Evolutionary conservation across 2,113 vertebrate genomes (phyloP).

Genomic region (Pardalotus punctatus): DNA sequence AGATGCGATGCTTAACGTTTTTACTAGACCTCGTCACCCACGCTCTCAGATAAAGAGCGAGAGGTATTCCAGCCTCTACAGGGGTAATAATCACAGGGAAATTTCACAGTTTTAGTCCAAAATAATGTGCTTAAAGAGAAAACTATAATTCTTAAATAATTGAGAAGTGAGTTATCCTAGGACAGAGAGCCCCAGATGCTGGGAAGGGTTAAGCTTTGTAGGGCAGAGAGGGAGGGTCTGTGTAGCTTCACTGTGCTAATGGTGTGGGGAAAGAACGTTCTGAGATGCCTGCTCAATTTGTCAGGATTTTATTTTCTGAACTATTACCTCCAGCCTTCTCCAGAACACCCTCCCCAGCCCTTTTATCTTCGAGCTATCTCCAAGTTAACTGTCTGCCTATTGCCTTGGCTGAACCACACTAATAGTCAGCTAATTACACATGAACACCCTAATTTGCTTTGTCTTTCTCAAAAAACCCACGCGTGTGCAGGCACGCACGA

Average conservation of each 20-base stretch:
- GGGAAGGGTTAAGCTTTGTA: not conserved
- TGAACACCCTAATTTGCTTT: constrained; percentile 40
- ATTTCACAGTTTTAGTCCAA: not conserved
- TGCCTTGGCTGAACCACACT: constrained; percentile 29
- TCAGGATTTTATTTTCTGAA: constrained; percentile 17
- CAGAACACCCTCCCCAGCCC: not conserved
- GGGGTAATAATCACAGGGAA: not conserved
- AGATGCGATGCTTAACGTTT: not conserved
- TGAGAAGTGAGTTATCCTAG: not conserved
- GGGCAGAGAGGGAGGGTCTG: not conserved
- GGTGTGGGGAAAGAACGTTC: not conserved
- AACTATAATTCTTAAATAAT: not conserved
- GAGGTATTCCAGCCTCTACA: not conserved
- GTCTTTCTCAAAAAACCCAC: not conserved
- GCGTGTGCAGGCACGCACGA: not conserved
- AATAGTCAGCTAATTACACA: constrained; percentile 50
- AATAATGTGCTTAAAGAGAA: not conserved
- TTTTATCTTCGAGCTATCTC: constrained; percentile 4
- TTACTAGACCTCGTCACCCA: not conserved
- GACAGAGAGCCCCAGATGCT: not conserved
- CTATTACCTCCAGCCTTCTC: not conserved
- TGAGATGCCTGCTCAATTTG: constrained; percentile 11
- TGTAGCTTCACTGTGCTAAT: not conserved
- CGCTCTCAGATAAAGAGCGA: not conserved
- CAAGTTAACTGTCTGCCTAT: constrained; percentile 15